Conservation (phyloP, 2,888 invertebrate species). For the Cordylochernes scorpioides region DNA sequence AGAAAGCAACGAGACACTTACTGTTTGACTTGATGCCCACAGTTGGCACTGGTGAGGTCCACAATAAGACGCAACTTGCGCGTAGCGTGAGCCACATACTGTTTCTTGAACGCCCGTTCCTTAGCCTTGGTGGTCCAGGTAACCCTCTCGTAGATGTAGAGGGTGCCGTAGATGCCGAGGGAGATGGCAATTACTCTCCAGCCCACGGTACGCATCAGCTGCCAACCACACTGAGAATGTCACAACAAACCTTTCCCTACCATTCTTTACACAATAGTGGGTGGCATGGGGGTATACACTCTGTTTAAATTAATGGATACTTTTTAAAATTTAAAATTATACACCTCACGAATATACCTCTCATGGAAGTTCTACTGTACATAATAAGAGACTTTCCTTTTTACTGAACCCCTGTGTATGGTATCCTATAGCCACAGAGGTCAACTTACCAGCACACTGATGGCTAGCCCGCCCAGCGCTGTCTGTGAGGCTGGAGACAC, state of each 20-base stretch:
- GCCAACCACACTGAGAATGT: too few relatives aligned
- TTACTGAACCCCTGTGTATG: too few relatives aligned
- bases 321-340: too few relatives aligned
- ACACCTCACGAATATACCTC: too few relatives aligned
- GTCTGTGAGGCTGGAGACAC: slow-evolving; percentile 14
- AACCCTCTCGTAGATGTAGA: slow-evolving; percentile 81
- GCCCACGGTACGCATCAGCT: slow-evolving; percentile 83
- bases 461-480: slow-evolving; percentile 14
- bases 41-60: slow-evolving; percentile 83
- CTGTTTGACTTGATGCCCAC: slow-evolving; percentile 90
- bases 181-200: slow-evolving; percentile 73
- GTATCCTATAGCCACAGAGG: too few relatives aligned
- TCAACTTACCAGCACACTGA: slow-evolving; percentile 13
- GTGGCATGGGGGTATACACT: too few relatives aligned
- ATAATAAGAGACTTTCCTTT: too few relatives aligned
- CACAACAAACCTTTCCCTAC: too few relatives aligned
- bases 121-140: slow-evolving; percentile 94
- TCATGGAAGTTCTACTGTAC: too few relatives aligned
- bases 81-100: slow-evolving; percentile 75
- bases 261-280: too few relatives aligned
- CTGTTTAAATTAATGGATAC: too few relatives aligned
- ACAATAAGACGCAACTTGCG: slow-evolving; percentile 77
- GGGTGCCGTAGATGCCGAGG: slow-evolving; percentile 53
- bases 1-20: slow-evolving; percentile 24
- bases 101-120: slow-evolving; percentile 72